Percentiles rank a stretch among this genome's conserved stretches.
These are phyloP conservation scores for Itoplectis maculator DNA, from an alignment of 2,888 invertebrate genomes.

Conservation along the genomic window DNA sequence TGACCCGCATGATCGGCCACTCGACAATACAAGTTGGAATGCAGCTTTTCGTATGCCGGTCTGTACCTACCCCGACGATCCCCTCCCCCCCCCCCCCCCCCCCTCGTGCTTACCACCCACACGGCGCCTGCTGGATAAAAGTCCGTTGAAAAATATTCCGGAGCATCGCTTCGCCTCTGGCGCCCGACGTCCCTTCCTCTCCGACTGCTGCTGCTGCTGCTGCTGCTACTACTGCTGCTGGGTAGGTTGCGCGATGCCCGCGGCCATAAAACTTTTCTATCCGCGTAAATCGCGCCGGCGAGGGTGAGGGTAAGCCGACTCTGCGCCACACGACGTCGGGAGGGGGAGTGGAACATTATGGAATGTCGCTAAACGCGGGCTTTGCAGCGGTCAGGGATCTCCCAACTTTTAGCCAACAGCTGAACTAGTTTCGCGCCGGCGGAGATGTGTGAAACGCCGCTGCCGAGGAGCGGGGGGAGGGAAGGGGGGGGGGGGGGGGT, in stretches of 20 bases:
- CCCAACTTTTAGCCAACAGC: constrained; percentile 46
- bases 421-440: constrained; percentile 33
- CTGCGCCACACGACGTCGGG: not conserved
- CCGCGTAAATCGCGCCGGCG: constrained; percentile 42
- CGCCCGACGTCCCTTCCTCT: not conserved
- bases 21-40: not conserved
- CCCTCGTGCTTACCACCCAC: not conserved
- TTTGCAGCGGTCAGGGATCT: constrained; percentile 34
- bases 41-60: constrained; percentile 22
- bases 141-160: constrained; percentile 24
- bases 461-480: not conserved
- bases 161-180: not conserved
- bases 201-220: too few relatives aligned
- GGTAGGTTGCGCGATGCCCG: constrained; percentile 1
- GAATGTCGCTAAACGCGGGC: constrained; percentile 57
- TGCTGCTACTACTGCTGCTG: too few relatives aligned
- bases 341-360: constrained; percentile 36
- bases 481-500: too few relatives aligned
- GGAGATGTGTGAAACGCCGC: constrained; percentile 10
- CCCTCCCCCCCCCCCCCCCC: too few relatives aligned
- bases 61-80: too few relatives aligned
- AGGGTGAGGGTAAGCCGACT: constrained; percentile 27
- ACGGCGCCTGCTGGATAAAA: constrained; percentile 21
- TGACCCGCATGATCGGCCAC: constrained; percentile 19
- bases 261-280: constrained; percentile 45